Percentiles rank a stretch among this genome's conserved stretches.
Evolutionary conservation across 1,140 invertebrate species (phyloP).

Genomic region (Melipona quadrifasciata): DNA sequence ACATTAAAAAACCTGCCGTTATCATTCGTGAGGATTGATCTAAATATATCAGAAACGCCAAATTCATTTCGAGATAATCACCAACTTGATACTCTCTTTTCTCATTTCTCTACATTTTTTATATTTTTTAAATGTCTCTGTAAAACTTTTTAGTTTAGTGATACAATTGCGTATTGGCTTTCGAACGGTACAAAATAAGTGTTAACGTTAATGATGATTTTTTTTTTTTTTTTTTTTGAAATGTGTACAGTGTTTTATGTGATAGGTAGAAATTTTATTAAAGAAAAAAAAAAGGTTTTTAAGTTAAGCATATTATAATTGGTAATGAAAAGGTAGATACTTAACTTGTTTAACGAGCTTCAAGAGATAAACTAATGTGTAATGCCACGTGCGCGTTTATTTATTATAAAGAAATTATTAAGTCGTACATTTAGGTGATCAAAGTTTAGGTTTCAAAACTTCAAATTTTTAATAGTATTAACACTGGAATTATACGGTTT

Average conservation of each 20-base stretch:
- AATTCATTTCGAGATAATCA: constrained; percentile 53
- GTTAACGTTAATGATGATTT: constrained; percentile 20
- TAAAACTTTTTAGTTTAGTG: constrained; percentile 54
- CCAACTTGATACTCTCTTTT: constrained; percentile 49
- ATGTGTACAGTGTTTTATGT: constrained; percentile 36
- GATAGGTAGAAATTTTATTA: constrained; percentile 47
- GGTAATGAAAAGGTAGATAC: constrained; percentile 2
- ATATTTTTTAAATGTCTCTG: constrained; percentile 53
- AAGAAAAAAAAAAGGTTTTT: background rate
- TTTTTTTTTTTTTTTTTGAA: constrained; percentile 3
- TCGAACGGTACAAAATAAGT: constrained; percentile 57
- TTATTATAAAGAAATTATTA: background rate
- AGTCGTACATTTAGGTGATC: background rate
- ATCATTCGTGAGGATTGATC: constrained; percentile 52
- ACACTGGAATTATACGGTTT: constrained; percentile 29
- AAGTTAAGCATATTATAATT: constrained; percentile 36
- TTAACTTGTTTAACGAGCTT: constrained; percentile 18
- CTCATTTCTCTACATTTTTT: constrained; percentile 50
- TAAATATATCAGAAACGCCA: constrained; percentile 57
- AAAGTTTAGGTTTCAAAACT: background rate
- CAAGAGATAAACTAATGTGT: constrained; percentile 27
- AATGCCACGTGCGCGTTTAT: constrained; percentile 36
- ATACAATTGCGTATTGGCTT: constrained; percentile 64
- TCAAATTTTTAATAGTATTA: constrained; percentile 11
- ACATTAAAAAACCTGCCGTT: constrained; percentile 48